Base-by-base conservation (phyloP, 2,888 invertebrate species). In the Leuctra nigra region DNA sequence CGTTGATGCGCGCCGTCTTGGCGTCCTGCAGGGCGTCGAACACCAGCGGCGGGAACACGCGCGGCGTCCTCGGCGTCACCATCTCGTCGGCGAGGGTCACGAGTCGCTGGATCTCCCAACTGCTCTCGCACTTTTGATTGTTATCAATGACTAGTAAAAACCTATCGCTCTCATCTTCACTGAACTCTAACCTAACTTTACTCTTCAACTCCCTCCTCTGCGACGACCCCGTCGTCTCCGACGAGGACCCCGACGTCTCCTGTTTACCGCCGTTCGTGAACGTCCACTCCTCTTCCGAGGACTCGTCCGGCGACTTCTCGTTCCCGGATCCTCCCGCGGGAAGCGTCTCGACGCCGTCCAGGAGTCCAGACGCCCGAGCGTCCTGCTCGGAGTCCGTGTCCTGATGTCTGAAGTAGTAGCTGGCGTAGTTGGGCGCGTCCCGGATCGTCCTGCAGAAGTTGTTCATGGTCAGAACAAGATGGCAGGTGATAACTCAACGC, bases 331-430 rank as follows among this genome's bases (percentile, higher is more conserved):
- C 38, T 2, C 47, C 56, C 76, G 62, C 76, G 75, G 0, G 75
- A 74, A 0, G 75, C 75, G 64, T 77, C 2, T 16, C 48, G 35
- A 20, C 0, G 35, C 20, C n/a, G 39, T n/a, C 14, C 11, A 33
- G n/a, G 20, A 23, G 6, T 20, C 20, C 22, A 20, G 33, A 4
- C 24, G 22, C 11, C 38, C 46, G 6, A 14, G 44, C 68, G 66
- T 86, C 83, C 68, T 80, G 77, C 69, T 91, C 91, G 11, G 88
- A 87, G 70, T 91, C 91, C 13, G 91, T 91, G 70, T 92, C 91
- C 71, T 83, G 81, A 71, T 91, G 91, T 70, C 81, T 86, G 72
- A 89, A 91, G 73, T 91, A 91, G 72, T 87, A 91, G 60, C 84
- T 89, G 63, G 84, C 91, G 69, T 84, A 81, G 70, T 91, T 90